Base-by-base conservation (phyloP, 1,140 invertebrate species). In the Brachionus calyciflorus region DNA sequence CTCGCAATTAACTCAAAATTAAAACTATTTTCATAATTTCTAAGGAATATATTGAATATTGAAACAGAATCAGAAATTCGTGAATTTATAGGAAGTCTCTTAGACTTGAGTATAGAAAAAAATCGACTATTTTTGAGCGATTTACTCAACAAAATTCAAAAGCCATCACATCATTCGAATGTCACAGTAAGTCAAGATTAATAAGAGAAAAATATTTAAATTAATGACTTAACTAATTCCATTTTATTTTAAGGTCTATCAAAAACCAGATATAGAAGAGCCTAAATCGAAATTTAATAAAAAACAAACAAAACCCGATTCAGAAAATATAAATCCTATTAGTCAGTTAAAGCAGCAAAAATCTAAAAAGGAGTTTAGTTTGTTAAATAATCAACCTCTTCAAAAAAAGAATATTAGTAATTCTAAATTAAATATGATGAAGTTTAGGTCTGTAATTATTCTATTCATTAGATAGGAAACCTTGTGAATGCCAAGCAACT, bases 401-500 rank as follows among this genome's bases (percentile, higher is more conserved):
- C 28, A 60, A 17, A 3, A 28, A 69, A 49, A 53, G 26, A 77
- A 44, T 41, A 28, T 44, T 12, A 65, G 33, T 65, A 65, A 44
- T 44, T 65, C 24, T 46, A 46, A 65, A 21, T 44, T 44, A 41
- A 19, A 33, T 2, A 33, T 2, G 1, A 30, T 53, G 26, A 68
- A 5, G 48, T 63, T 55, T 60, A 55, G n/a, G 4, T 46, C 12
- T 26, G 3, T 10, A 49, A 70, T 51, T 33, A 78, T 51, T 24
- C 41, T 30, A 10, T 37, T 28, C 26, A 5, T 37, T 33, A 77
- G 69, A 76, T 49, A 30, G 94, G 70, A 89, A 92, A 79, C 84
- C 85, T 51, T 99, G 96, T 87, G 88, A 94, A 68, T 99, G 96
- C 82, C 91, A 98, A 86, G 94, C 94, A 1, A 88, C 89, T 14